Evolutionary conservation across 2,888 invertebrate genomes (phyloP), one percentile per base, ranked within the genome.

Genomic region (Rambutsinella grinnellia): DNA sequence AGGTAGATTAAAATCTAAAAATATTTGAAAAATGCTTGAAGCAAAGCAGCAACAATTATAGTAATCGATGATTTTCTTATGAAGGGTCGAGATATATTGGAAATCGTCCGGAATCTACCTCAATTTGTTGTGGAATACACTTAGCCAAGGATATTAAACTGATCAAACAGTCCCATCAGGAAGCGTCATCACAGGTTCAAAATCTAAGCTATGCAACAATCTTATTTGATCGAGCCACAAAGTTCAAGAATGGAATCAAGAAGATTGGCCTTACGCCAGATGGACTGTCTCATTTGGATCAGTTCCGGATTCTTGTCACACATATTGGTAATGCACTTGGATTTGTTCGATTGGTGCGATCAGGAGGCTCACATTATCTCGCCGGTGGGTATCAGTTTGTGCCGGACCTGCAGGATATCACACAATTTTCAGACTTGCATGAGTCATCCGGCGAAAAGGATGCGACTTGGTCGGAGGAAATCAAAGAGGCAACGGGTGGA

Each of bases 101-200:
- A 97, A 88, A 97, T 99, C 75, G 98, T 98, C 94, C 90, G 97
- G 51, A 97, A 98, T 86, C 95, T 99, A 78, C 93, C 96, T 85
- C 91, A 95, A 60, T 99, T 99, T 87, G 97, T 98, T 13, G 92
- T 94, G 0, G 93, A 93, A 85, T 99, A 0, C 90, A 96, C 70
- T 89, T 99, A 2, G 90, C 95, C 81, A 96, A 96, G 87, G 97
- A 97, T 86, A 89, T 94, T 78, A 90, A 94, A 82, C 92, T 90
- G 85, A 94, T 96, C 85, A 90, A 82, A 21, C 81, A 82, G 87
- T 86, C 74, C 19, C 66, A 66, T 10, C 71, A 75, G 62, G 79
- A 76, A 26, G 23, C 60, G 6, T 53, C 65, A 1, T 44, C 67
- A 0, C 2, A 17, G 5, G 21, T 36, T 23, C 44, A 60, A 0